Conservation (phyloP, 1,140 invertebrate species). For the Brachionus asplanchnoidis region DNA sequence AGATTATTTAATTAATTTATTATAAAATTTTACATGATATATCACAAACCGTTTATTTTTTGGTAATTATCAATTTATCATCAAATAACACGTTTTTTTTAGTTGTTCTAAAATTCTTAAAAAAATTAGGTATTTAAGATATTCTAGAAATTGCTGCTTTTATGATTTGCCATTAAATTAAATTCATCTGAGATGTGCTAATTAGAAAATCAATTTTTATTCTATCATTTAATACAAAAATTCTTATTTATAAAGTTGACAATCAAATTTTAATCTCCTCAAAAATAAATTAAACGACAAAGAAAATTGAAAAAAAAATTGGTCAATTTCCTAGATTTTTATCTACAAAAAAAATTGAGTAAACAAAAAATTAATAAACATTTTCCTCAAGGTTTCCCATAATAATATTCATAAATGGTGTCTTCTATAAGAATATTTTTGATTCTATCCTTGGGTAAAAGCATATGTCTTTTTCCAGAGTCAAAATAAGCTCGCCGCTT, state of each 20-base stretch:
- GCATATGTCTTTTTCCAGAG: background rate
- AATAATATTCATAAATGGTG: slow-evolving; percentile 4
- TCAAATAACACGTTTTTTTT: too few relatives aligned
- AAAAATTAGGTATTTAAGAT: too few relatives aligned
- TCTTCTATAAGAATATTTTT: slow-evolving; percentile 22
- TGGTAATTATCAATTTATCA: too few relatives aligned
- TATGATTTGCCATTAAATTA: too few relatives aligned
- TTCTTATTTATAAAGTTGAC: background rate
- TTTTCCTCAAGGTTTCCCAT: background rate
- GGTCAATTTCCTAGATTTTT: background rate
- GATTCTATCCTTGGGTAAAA: background rate
- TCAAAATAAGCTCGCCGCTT: background rate
- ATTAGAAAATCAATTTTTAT: too few relatives aligned
- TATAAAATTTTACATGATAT: too few relatives aligned
- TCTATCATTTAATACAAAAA: background rate
- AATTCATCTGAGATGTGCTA: too few relatives aligned
- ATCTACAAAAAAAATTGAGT: background rate
- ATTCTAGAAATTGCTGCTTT: too few relatives aligned
- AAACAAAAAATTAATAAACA: background rate
- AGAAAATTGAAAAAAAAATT: background rate
- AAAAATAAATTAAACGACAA: background rate
- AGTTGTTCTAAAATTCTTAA: too few relatives aligned
- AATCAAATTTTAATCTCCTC: background rate
- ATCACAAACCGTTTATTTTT: too few relatives aligned
- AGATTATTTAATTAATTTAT: too few relatives aligned